Evolutionary conservation across 2,888 invertebrate species (phyloP).

Genomic region (Lepidochrysops patricia): DNA sequence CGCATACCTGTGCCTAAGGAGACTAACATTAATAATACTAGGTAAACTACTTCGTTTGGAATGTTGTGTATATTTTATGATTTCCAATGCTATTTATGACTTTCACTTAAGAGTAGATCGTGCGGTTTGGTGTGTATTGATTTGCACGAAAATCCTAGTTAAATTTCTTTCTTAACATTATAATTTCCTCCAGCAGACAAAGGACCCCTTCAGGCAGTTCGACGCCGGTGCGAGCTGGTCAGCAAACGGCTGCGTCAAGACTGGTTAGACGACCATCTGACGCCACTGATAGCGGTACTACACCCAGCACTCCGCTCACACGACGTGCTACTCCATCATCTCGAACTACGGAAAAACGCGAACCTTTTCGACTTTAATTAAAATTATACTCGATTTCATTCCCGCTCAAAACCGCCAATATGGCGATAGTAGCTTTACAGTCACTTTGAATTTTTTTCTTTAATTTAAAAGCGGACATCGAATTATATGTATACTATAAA

Average conservation of each 20-base stretch:
- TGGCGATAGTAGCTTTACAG: conserved; percentile 27
- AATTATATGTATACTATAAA: conserved; percentile 14
- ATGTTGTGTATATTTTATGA: neutral
- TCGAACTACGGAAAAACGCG: conserved; percentile 74
- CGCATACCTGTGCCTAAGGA: conserved; percentile 70
- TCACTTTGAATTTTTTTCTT: conserved; percentile 37
- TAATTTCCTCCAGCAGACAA: conserved; percentile 64
- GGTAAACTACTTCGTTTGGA: conserved; percentile 44
- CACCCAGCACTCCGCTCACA: conserved; percentile 58
- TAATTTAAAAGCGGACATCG: conserved; percentile 28
- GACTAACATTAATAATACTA: conserved; percentile 66
- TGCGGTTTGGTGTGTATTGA: neutral
- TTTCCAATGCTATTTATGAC: conserved; percentile 23
- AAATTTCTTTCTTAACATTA: neutral
- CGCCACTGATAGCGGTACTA: conserved; percentile 76
- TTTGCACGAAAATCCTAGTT: neutral
- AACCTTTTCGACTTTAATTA: conserved; percentile 83
- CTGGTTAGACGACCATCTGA: conserved; percentile 79
- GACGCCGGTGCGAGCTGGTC: conserved; percentile 79
- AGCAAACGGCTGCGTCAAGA: conserved; percentile 77
- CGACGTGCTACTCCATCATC: conserved; percentile 57
- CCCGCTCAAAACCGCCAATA: conserved; percentile 22
- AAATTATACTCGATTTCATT: conserved; percentile 22
- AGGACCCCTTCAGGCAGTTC: conserved; percentile 85
- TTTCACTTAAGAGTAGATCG: conserved; percentile 23